Conservation (phyloP, 2,888 invertebrate genomes). For the Lathronympha strigana region DNA sequence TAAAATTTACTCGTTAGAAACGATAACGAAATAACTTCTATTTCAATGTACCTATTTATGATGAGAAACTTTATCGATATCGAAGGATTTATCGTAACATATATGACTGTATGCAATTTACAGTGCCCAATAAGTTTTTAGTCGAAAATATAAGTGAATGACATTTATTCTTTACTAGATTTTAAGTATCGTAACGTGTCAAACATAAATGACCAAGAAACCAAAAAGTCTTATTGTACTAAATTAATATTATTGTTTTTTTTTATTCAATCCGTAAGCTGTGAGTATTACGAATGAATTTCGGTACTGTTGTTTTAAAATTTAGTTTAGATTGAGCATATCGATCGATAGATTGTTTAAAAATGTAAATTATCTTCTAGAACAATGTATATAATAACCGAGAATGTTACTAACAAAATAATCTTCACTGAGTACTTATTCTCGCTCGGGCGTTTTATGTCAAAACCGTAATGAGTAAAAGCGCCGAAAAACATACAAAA, state of each 20-base stretch:
- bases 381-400: slow-evolving; percentile 66
- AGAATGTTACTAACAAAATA: slow-evolving; percentile 59
- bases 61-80: slow-evolving; percentile 15
- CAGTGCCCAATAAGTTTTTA: slow-evolving; percentile 22
- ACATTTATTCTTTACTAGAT: slow-evolving; percentile 52
- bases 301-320: slow-evolving; percentile 50
- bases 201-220: slow-evolving; percentile 69
- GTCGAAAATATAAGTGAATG: slow-evolving; percentile 34
- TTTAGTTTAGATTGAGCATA: slow-evolving; percentile 45
- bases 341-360: slow-evolving; percentile 24
- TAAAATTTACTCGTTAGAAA: slow-evolving; percentile 45
- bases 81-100: slow-evolving; percentile 12
- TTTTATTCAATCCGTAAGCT: slow-evolving; percentile 45
- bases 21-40: slow-evolving; percentile 24
- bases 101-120: slow-evolving; percentile 33
- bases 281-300: slow-evolving; percentile 55
- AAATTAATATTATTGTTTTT: slow-evolving; percentile 51
- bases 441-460: slow-evolving; percentile 4
- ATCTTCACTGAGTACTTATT: slow-evolving; percentile 74
- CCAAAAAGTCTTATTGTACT: slow-evolving; percentile 68
- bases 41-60: slow-evolving; percentile 21
- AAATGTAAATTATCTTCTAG: slow-evolving; percentile 43
- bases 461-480: slow-evolving; percentile 2
- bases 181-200: slow-evolving; percentile 70
- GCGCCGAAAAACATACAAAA: background rate